Evolutionary conservation across 2,888 invertebrate genomes (phyloP).

Genomic region (Sialis lutaria): DNA sequence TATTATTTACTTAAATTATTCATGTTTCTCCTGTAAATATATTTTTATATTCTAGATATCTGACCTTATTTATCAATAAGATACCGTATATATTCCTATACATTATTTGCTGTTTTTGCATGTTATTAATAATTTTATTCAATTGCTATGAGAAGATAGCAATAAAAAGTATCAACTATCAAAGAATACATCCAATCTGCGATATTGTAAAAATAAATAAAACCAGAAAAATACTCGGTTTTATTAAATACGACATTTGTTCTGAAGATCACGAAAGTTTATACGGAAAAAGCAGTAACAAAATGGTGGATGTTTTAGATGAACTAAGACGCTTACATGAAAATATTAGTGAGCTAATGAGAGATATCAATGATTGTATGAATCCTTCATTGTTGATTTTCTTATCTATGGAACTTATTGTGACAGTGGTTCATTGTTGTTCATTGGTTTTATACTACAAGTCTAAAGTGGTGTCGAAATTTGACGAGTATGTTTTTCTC

Average conservation of each 20-base stretch:
- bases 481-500: too few species aligned
- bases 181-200: conserved; percentile 20
- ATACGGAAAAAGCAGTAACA: not conserved
- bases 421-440: conserved; percentile 22
- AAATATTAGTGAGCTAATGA: conserved; percentile 19
- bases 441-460: conserved; percentile 22
- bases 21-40: too few species aligned
- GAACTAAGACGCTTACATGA: conserved; percentile 21
- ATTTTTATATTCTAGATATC: too few species aligned
- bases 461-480: conserved; percentile 5
- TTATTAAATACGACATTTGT: conserved; percentile 17
- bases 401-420: conserved; percentile 19
- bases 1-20: too few species aligned
- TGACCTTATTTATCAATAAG: conserved; percentile 17
- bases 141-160: conserved; percentile 23
- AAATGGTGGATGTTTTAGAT: conserved; percentile 16
- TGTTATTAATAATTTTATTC: conserved; percentile 16
- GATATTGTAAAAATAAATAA: conserved; percentile 19
- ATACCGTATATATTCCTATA: conserved; percentile 19
- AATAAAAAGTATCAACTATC: conserved; percentile 18
- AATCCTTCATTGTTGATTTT: conserved; percentile 22
- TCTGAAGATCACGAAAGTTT: conserved; percentile 15
- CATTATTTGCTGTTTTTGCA: conserved; percentile 15
- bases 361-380: conserved; percentile 18
- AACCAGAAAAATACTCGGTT: conserved; percentile 17